Base-by-base conservation (phyloP, 37 sponge, comb jelly and placozoan genomes). In the Lycopodina hypogea region DNA sequence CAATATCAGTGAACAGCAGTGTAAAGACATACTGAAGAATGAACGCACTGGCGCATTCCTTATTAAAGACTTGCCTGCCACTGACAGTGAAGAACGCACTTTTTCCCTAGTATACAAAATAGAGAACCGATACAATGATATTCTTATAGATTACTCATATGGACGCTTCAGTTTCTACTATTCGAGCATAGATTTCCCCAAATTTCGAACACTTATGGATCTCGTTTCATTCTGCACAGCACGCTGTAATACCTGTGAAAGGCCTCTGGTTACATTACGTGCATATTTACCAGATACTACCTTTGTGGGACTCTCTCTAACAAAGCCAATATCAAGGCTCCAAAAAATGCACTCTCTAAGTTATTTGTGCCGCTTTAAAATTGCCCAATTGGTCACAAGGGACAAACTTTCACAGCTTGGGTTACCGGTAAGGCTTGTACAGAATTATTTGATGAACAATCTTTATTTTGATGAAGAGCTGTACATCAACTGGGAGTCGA, bases 21-120 rank as follows among this genome's bases (percentile, higher is more conserved):
- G 89, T 1, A 86, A 88, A 75, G 22, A 70, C 1, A n/a, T 93
- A 23, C 83, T 93, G 19, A 69, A 63, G 21, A 55, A 81, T 0
- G 81, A 86, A 26, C 89, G 86, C 22, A 81, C 82, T 71, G 89
- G 89, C 0, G 76, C 93, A 3, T 93, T 93, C 73, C 69, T 93
- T 0, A 83, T 93, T 4, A 61, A 86, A 9, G 93, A 88, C 65
- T 81, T 78, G 19, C 48, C 66, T 12, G 79, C 77, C 28, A 74
- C 86, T 0, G n/a, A 73, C 12, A 30, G 51, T 24, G 29, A 15
- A 11, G 30, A 37, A 9, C 83, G 88, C 23, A 35, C 81, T 0
- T 93, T 61, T 71, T 78, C 83, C 0, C 71, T 93, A 8, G 88
- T 89, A 0, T 93, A 84, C 86, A 93, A 93, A 62, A 74, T 80